Evolutionary conservation across 1,140 invertebrate genomes (phyloP).

Genomic region (Hetaerina americana): DNA sequence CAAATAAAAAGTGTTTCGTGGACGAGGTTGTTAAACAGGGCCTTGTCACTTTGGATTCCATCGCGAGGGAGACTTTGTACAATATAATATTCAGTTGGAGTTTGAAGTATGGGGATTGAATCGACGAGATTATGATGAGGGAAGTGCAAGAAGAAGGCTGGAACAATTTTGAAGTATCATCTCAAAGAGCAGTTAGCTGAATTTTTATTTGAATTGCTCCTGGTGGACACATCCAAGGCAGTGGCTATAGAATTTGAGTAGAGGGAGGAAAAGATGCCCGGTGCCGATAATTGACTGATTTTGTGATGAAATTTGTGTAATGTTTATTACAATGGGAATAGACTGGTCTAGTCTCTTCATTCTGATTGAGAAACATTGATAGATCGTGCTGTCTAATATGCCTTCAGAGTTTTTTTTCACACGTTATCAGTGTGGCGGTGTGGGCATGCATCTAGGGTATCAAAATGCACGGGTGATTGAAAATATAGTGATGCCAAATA

Average conservation of each 20-base stretch:
- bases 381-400: too few relatives aligned
- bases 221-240: conserved; percentile 42
- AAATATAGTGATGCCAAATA: too few relatives aligned
- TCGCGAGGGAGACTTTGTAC: conserved; percentile 37
- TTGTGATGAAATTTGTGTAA: too few relatives aligned
- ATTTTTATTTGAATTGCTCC: conserved; percentile 44
- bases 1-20: conserved; percentile 27
- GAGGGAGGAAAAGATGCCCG: not conserved
- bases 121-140: conserved; percentile 53
- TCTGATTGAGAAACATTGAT: too few relatives aligned
- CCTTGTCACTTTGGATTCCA: conserved; percentile 39
- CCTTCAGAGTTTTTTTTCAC: too few relatives aligned
- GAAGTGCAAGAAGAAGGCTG: conserved; percentile 59
- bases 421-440: too few relatives aligned
- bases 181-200: conserved; percentile 53
- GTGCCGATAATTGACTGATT: too few relatives aligned
- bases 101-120: conserved; percentile 52
- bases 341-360: too few relatives aligned
- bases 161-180: conserved; percentile 53
- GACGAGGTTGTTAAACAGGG: conserved; percentile 37
- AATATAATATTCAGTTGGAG: conserved; percentile 49
- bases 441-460: too few relatives aligned
- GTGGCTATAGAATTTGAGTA: conserved; percentile 13
- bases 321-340: too few relatives aligned
- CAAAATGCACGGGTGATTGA: too few relatives aligned